Base-by-base conservation (phyloP, 2,888 invertebrate genomes). In the Kuschelorhynchus macadamiae region DNA sequence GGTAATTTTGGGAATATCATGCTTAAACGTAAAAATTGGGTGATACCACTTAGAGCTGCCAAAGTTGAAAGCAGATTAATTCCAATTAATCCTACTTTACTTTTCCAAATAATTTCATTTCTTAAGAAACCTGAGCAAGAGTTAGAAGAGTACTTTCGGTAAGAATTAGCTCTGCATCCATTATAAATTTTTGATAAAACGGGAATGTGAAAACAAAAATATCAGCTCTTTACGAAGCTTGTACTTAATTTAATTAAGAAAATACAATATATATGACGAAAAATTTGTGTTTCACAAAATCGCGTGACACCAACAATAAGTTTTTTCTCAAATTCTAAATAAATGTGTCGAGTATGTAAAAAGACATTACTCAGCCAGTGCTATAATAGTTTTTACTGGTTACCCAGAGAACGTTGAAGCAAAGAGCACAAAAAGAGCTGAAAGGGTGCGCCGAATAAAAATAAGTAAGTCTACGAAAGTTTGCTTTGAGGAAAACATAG, bases 271-370 rank as follows among this genome's bases (percentile, higher is more conserved):
- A 8, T 60, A 71, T 60, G 80, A 79, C 67, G 78, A 78, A 18
- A 77, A 78, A 25, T 78, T 67, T 70, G 67, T 79, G 18, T 60
- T 80, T 32, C 76, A 79, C 49, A 68, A 62, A 61, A 75, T 77
- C 47, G 72, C 77, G 20, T 80, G 78, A 78, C 60, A 65, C 36
- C 47, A 52, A 16, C 53, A 72, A 36, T 69, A 62, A 25, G 47
- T 62, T 11, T 76, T 74, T 64, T 57, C 39, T 7, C 32, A 41
- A 7, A 73, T 77, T 44, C 71, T 64, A 49, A 53, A 70, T 12
- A 68, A 70, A 41, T 79, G 77, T 59, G 71, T 77, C 36, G 36
- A 77, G 74, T 63, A 53, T 78, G 12, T 62, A 50, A 47, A 68
- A 70, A 75, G 62, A 3, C 33, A 52, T 36, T 78, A 52, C 68